Evolutionary conservation across 2,888 invertebrate genomes (phyloP), one percentile per base, ranked within the genome.

Genomic region (Silvanus unidentatus): DNA sequence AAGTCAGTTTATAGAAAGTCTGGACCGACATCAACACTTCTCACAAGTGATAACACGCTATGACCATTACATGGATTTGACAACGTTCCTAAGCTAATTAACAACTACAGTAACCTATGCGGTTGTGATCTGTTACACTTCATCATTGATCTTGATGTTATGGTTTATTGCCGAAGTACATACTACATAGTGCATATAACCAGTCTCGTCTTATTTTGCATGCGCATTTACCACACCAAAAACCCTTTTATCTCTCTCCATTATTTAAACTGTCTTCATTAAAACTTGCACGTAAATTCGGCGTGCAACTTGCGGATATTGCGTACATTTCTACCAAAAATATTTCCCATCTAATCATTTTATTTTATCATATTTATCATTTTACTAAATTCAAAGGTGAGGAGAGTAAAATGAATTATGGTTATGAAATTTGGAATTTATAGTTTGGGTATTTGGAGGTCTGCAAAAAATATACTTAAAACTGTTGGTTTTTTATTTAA

Each of bases 251-350:
- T 58, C 58, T 56, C 54, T 58, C 57, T 54, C 41, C 41, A 62
- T 63, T 65, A 63, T 63, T 63, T 63, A 62, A 63, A 62, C 57
- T 59, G 63, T 64, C 63, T 65, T 64, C 63, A 64, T 64, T 64
- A 65, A 64, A 65, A 64, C 63, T 65, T 64, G 57, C 57, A 51
- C 54, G 51, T 49, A 53, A 60, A 55, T 53, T 53, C 54, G 57
- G 54, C 55, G 59, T 60, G 56, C 39, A 12, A n/a, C 32, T 9
- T 12, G n/a, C 32, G 32, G 32, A 32, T 32, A 32, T 32, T 32
- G 32, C 32, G 32, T 32, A 32, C 32, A 32, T 32, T 32, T 22
- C 3, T 5, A 32, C 32, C 32, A 32, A 32, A 28, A 12, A 32
- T 32, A 32, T 32, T 32, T 22, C 22, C 4, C 22, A 22, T 22